phyloP scores from a whole-genome alignment of 2,888 invertebrate genomes.

The Scaptomyza polygonia region DNA sequence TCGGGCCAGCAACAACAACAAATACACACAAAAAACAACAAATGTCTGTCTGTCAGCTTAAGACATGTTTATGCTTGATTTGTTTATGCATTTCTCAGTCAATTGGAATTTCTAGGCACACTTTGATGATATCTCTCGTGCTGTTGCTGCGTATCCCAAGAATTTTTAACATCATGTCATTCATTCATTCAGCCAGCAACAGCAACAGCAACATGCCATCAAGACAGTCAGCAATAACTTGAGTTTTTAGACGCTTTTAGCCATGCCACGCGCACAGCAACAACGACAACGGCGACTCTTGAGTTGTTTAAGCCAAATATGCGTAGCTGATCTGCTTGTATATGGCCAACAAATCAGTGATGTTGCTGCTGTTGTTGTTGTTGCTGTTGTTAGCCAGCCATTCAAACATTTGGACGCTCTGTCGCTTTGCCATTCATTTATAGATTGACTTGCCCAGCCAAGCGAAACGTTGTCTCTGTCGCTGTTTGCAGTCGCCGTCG shows the following conservation, averaged over 20 bases:
- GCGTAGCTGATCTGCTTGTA: constrained; percentile 77
- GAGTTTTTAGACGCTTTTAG: constrained; percentile 56
- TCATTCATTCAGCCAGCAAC: constrained; percentile 29
- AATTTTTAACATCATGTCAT: constrained; percentile 40
- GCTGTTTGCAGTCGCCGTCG: constrained; percentile 14
- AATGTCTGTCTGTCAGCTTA: constrained; percentile 11
- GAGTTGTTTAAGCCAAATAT: constrained; percentile 74
- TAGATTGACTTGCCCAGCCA: constrained; percentile 70
- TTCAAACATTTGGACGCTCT: constrained; percentile 69
- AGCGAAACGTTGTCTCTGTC: constrained; percentile 44
- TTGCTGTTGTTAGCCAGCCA: constrained; percentile 39
- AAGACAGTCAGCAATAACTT: constrained; percentile 16
- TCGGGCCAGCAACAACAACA: constrained; percentile 30
- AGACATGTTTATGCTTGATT: constrained; percentile 64
- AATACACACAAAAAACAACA: constrained; percentile 20
- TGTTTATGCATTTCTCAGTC: constrained; percentile 75
- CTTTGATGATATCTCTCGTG: constrained; percentile 44
- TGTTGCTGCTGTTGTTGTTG: constrained; percentile 28
- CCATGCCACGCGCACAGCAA: constrained; percentile 75
- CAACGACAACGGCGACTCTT: constrained; percentile 20
- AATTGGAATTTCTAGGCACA: constrained; percentile 76
- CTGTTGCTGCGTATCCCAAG: constrained; percentile 12
- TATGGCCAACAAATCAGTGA: constrained; percentile 73
- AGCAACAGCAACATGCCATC: constrained; percentile 12
- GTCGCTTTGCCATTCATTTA: constrained; percentile 74